phyloP scores from a whole-genome alignment of 2,888 invertebrate species.

The Catotricha subobsoleta region DNA sequence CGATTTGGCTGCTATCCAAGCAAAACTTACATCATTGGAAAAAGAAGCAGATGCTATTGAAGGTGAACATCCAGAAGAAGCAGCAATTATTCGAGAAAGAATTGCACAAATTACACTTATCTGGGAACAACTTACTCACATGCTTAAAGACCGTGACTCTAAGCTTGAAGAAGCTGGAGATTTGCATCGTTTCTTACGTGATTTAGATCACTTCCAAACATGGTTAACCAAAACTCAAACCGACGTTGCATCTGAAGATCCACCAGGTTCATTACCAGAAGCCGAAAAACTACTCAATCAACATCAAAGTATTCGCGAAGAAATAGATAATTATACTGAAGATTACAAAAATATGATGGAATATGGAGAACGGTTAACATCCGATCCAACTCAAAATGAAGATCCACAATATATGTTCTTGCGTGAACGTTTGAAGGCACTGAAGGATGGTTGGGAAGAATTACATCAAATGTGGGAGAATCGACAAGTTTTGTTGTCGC shows the following conservation, averaged over 20 bases:
- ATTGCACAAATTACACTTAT: conserved; percentile 78
- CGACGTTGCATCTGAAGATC: conserved; percentile 95
- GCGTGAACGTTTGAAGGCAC: conserved; percentile 88
- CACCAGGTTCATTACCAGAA: conserved; percentile 80
- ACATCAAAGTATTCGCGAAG: conserved; percentile 96
- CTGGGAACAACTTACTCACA: conserved; percentile 94
- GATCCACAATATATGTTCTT: conserved; percentile 99
- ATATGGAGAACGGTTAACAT: conserved; percentile 88
- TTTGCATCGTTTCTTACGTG: conserved; percentile 90
- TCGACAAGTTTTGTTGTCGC: conserved; percentile 81
- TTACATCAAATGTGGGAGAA: conserved; percentile 99
- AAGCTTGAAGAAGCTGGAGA: conserved; percentile 98
- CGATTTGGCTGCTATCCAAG: conserved; percentile 95
- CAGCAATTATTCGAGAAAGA: conserved; percentile 73
- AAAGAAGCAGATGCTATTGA: conserved; percentile 85
- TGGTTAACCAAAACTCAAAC: conserved; percentile 99
- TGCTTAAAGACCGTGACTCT: conserved; percentile 94
- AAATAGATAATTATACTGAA: conserved; percentile 97
- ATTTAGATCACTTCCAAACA: conserved; percentile 98
- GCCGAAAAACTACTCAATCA: conserved; percentile 93
- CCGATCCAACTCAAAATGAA: conserved; percentile 70
- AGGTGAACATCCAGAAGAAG: conserved; percentile 87
- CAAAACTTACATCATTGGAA: conserved; percentile 85
- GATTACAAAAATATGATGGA: conserved; percentile 99
- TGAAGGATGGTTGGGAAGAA: conserved; percentile 99